Percentiles rank a stretch among this genome's conserved stretches.
Evolutionary conservation across 2,888 invertebrate genomes (phyloP).

Genomic region (Mesodorylaimus sp.): DNA sequence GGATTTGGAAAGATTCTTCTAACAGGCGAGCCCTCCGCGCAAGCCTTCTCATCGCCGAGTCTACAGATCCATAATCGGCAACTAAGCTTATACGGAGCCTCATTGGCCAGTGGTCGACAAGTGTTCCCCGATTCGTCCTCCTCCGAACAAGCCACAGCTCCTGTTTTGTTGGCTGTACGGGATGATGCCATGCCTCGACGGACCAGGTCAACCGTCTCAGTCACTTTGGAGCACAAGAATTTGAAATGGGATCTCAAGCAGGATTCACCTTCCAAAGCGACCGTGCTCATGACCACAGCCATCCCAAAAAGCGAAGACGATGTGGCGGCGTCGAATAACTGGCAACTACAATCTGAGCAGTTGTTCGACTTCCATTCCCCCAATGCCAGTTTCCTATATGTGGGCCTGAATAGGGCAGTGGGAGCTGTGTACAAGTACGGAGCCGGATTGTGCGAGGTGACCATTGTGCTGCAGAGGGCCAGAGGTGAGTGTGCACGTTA

Average conservation of each 20-base stretch:
- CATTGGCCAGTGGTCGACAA: background rate
- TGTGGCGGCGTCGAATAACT: constrained; percentile 1
- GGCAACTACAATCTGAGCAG: background rate
- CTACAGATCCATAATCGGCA: constrained; percentile 1
- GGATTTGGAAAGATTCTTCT: background rate
- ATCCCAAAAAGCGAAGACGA: too few relatives aligned
- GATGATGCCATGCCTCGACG: background rate
- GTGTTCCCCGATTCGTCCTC: background rate
- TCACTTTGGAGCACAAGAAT: background rate
- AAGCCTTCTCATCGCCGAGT: too few relatives aligned
- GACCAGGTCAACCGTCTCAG: background rate
- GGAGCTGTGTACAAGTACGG: background rate
- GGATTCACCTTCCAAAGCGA: too few relatives aligned
- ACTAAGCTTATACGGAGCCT: background rate
- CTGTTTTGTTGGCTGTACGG: background rate
- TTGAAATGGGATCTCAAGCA: background rate
- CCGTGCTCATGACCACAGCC: too few relatives aligned
- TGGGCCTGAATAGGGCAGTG: constrained; percentile 2
- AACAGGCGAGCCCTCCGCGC: too few relatives aligned
- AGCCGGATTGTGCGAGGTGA: background rate
- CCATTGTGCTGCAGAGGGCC: background rate
- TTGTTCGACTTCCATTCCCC: background rate
- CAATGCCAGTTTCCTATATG: background rate
- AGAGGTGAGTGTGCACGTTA: too few relatives aligned
- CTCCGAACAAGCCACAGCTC: too few relatives aligned